A percentile compares a stretch with the other conserved stretches of the same genome.
phyloP scores from a whole-genome alignment of 2,888 invertebrate species.

The Daptonema setosum region DNA sequence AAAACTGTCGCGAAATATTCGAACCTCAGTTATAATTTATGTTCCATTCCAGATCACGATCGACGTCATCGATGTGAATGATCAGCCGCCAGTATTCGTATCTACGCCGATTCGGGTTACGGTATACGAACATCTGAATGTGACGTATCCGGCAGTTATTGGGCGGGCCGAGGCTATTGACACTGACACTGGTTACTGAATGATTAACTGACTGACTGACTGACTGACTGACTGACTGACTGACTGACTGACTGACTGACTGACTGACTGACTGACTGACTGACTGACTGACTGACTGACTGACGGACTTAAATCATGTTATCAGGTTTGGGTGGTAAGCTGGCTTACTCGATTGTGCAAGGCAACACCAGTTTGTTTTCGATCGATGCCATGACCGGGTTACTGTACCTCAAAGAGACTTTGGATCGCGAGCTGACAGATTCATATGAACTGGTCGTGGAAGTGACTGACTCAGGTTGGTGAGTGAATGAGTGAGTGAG shows the following conservation, averaged over 20 bases:
- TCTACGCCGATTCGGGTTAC: constrained; percentile 77
- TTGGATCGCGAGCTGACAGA: constrained; percentile 4
- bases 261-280: no score
- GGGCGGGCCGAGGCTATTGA: constrained; percentile 25
- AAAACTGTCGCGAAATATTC: no score
- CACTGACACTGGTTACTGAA: constrained; percentile 24
- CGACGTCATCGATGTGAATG: constrained; percentile 69
- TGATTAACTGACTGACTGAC: no score
- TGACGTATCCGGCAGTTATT: constrained; percentile 9
- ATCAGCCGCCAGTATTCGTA: constrained; percentile 72
- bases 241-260: no score
- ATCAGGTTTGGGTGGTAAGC: constrained; percentile 19
- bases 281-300: no score
- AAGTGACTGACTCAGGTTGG: constrained; percentile 7
- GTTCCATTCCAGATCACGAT: constrained; percentile 40
- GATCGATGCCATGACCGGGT: constrained; percentile 22
- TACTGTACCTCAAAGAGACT: not conserved
- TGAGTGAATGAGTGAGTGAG: not conserved
- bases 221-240: no score
- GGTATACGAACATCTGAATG: constrained; percentile 48
- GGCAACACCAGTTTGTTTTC: constrained; percentile 25
- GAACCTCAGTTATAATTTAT: no score
- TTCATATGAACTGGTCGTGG: constrained; percentile 1
- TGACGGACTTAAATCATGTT: no score
- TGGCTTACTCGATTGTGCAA: constrained; percentile 26